Percentiles rank a stretch among this genome's conserved stretches.
Conservation (phyloP, 2,888 invertebrate genomes). For the Clivina fossor region DNA sequence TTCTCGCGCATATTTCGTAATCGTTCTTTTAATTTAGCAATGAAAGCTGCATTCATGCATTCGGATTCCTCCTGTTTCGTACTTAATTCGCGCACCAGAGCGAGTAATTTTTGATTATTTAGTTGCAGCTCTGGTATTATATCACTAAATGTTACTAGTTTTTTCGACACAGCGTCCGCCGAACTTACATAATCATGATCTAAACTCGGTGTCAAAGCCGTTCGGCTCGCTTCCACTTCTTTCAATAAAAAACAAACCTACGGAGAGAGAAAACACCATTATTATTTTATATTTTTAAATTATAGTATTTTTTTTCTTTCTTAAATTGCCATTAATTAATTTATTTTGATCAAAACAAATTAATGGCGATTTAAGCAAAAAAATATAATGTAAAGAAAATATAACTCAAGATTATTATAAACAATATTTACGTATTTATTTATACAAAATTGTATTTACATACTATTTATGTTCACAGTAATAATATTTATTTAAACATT, state of each 20-base stretch:
- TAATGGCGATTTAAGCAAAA: too few species aligned
- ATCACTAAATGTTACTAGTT: slow-evolving; percentile 85
- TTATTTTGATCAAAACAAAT: too few species aligned
- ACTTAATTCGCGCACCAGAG: slow-evolving; percentile 81
- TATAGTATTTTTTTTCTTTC: not conserved
- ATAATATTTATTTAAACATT: too few species aligned
- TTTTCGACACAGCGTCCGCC: slow-evolving; percentile 74
- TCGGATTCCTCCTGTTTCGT: slow-evolving; percentile 82
- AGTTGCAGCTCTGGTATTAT: slow-evolving; percentile 87
- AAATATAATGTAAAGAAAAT: too few species aligned
- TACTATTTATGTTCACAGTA: too few species aligned
- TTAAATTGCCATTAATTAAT: slow-evolving; percentile 2
- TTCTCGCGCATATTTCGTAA: slow-evolving; percentile 68
- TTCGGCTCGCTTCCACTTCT: slow-evolving; percentile 81
- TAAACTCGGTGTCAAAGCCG: slow-evolving; percentile 63
- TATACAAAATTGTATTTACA: too few species aligned
- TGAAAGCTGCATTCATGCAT: slow-evolving; percentile 65
- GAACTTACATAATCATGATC: slow-evolving; percentile 62
- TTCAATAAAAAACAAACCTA: slow-evolving; percentile 71
- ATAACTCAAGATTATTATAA: too few species aligned
- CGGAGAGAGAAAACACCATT: slow-evolving; percentile 27
- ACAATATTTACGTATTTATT: too few species aligned
- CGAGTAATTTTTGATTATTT: slow-evolving; percentile 83
- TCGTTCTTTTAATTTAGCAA: slow-evolving; percentile 68
- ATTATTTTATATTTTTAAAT: not conserved